Evolutionary conservation across 30 jellyfish, hydroid and myxozoan species (phyloP).

Genomic region (Rhopilema esculentum): DNA sequence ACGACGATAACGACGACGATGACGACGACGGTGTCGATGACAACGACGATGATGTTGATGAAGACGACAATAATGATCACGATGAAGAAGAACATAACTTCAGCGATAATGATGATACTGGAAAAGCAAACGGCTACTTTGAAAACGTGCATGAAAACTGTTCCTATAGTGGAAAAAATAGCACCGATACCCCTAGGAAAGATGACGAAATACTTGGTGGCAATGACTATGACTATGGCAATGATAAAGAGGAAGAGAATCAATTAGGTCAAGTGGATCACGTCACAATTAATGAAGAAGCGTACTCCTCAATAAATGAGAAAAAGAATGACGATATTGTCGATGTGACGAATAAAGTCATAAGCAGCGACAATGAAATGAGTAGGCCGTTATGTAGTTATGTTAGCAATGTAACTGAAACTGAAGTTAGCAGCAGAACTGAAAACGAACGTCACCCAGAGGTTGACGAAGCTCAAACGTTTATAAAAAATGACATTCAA

Average conservation of each 20-base stretch:
- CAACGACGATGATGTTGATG: neutral
- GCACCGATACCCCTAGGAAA: neutral
- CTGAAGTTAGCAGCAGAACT: no score
- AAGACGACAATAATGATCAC: constrained; percentile 1
- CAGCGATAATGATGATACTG: no score
- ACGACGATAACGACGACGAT: constrained; percentile 2
- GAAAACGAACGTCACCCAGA: no score
- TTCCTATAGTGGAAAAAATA: neutral
- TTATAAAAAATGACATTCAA: constrained; percentile 25
- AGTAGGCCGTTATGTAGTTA: neutral
- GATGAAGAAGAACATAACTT: no score
- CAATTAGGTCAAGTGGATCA: no score
- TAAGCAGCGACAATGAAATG: neutral
- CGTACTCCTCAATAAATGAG: no score
- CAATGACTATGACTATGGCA: neutral
- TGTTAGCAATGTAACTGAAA: neutral
- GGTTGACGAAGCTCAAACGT: no score
- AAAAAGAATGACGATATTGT: neutral
- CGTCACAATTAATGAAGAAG: no score
- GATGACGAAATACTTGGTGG: neutral
- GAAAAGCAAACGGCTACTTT: neutral
- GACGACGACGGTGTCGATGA: constrained; percentile 16
- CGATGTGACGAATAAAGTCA: neutral
- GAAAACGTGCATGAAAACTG: neutral
- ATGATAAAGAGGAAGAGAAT: neutral